Conservation (phyloP, 2,888 invertebrate species). For the Tuta absoluta region DNA sequence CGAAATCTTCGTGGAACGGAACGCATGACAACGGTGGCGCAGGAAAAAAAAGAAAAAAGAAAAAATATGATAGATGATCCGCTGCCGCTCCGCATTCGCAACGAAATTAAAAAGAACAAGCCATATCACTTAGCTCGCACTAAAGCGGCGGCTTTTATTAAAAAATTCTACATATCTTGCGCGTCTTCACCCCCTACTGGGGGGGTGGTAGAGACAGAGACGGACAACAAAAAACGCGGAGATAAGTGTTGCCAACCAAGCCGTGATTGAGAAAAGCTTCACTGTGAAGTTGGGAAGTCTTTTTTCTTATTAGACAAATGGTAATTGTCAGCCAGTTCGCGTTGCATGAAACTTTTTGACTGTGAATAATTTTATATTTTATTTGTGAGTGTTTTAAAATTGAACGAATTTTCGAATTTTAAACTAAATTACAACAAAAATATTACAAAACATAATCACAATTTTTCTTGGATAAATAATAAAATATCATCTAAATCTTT, state of each 20-base stretch:
- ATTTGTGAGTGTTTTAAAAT: background rate
- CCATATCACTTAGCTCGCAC: slow-evolving; percentile 81
- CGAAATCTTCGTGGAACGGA: slow-evolving; percentile 69
- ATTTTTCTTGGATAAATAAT: too few relatives aligned
- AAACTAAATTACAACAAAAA: too few relatives aligned
- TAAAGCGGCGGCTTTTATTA: slow-evolving; percentile 75
- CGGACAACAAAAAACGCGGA: slow-evolving; percentile 58
- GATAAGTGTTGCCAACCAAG: slow-evolving; percentile 17
- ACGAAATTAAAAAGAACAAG: slow-evolving; percentile 81
- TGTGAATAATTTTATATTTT: background rate
- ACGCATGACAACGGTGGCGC: slow-evolving; percentile 44
- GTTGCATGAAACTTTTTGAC: background rate
- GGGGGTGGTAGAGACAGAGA: slow-evolving; percentile 55
- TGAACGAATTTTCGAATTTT: background rate
- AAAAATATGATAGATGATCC: slow-evolving; percentile 70
- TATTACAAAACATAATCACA: too few relatives aligned
- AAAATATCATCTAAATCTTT: too few relatives aligned
- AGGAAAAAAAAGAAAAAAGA: slow-evolving; percentile 52
- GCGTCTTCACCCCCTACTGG: slow-evolving; percentile 68
- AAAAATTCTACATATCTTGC: slow-evolving; percentile 80
- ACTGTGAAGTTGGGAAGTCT: background rate
- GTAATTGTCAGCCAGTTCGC: background rate
- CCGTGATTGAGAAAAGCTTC: slow-evolving; percentile 31
- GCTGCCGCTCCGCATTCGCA: slow-evolving; percentile 62
- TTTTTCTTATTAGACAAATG: background rate